A percentile compares a stretch with the other conserved stretches of the same genome.
Evolutionary conservation across 2,797 vertebrate genomes (phyloP).

Genomic region (Acrossocheilus wenchowensis): DNA sequence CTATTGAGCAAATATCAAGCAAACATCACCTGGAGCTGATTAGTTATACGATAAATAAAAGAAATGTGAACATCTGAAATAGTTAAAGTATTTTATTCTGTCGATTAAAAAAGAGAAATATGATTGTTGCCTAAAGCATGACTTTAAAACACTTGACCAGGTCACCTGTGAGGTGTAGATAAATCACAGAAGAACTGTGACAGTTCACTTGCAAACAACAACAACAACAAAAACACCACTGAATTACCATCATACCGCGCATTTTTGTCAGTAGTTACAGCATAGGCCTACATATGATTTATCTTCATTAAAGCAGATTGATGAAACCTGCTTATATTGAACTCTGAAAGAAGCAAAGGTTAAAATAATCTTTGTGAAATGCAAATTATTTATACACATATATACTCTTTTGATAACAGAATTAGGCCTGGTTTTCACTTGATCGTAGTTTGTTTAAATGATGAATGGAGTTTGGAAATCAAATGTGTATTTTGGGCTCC

Average conservation of each 20-base stretch:
- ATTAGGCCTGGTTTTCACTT: not conserved
- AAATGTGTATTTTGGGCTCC: not conserved
- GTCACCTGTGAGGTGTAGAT: not conserved
- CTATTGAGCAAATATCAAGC: conserved; percentile 9
- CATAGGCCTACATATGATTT: not conserved
- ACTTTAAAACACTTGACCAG: not conserved
- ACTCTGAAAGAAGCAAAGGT: not conserved
- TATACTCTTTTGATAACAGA: not conserved
- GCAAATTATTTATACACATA: not conserved
- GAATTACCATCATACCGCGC: not conserved
- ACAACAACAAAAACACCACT: not conserved
- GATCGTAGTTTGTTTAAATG: not conserved
- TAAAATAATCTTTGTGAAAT: not conserved
- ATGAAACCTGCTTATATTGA: not conserved
- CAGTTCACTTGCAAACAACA: not conserved
- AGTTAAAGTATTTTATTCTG: not conserved
- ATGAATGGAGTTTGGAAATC: not conserved
- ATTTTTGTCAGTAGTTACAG: not conserved
- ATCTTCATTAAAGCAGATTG: not conserved
- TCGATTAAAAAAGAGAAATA: not conserved
- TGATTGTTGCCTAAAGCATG: not conserved
- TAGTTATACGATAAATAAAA: not conserved
- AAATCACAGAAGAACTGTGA: not conserved
- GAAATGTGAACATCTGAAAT: not conserved
- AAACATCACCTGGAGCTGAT: not conserved